Conservation (phyloP, 1,140 invertebrate species). For the Psix sp. region DNA sequence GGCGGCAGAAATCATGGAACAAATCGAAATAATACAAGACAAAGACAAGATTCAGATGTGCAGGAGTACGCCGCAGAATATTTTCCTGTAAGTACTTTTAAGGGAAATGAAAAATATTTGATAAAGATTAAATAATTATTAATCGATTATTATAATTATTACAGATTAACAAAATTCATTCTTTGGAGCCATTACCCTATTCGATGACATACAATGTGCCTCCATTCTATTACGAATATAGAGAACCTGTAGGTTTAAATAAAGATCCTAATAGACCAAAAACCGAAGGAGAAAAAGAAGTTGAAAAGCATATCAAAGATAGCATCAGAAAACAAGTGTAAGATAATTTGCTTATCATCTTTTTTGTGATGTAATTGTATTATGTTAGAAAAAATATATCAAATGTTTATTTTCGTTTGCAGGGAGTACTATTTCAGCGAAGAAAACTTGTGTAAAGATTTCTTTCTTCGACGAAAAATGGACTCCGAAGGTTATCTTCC, state of each 20-base stretch:
- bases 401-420: constrained; percentile 63
- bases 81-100: constrained; percentile 72
- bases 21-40: constrained; percentile 65
- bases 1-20: constrained; percentile 68
- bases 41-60: constrained; percentile 75
- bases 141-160: not conserved
- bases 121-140: not conserved
- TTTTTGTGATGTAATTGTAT: constrained; percentile 16
- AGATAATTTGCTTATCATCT: constrained; percentile 70
- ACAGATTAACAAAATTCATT: constrained; percentile 43
- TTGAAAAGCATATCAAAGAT: constrained; percentile 79
- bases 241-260: constrained; percentile 24
- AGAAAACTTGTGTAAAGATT: constrained; percentile 96
- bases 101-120: not conserved
- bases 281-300: constrained; percentile 27
- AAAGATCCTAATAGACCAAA: constrained; percentile 11
- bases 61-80: constrained; percentile 76
- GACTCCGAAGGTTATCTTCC: constrained; percentile 94
- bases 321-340: constrained; percentile 91
- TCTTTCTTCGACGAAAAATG: constrained; percentile 98
- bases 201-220: constrained; percentile 25
- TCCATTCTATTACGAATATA: constrained; percentile 42
- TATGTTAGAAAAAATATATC: not conserved
- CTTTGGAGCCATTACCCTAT: constrained; percentile 21
- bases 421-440: constrained; percentile 99